A percentile compares a stretch with the other conserved stretches of the same genome.
These are phyloP conservation scores for Plagodis dolabraria DNA, from an alignment of 2,888 invertebrate species.

Conservation along the genomic window DNA sequence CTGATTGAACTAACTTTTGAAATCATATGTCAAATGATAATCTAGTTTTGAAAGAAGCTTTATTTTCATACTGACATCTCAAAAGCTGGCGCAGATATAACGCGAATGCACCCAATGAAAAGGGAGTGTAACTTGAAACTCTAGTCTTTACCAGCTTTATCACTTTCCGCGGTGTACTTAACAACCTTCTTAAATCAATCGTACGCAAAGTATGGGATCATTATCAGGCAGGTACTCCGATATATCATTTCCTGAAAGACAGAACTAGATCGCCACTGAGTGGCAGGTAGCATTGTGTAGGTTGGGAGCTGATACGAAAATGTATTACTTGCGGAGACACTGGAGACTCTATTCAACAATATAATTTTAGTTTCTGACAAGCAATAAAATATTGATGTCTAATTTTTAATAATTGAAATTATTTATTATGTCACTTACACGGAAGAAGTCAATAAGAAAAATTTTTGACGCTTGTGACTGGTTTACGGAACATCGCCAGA, in stretches of 20 bases:
- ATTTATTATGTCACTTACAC: no score
- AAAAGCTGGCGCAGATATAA: neutral
- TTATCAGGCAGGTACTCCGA: slow-evolving; percentile 19
- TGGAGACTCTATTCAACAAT: neutral
- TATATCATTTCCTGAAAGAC: slow-evolving; percentile 27
- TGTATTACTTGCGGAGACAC: neutral
- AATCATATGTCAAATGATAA: no score
- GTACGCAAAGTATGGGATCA: slow-evolving; percentile 13
- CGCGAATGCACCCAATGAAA: neutral
- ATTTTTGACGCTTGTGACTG: no score
- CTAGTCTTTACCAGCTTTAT: neutral
- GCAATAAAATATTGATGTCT: no score
- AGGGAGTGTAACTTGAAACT: neutral
- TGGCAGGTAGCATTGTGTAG: slow-evolving; percentile 25
- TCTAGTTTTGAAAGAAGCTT: neutral
- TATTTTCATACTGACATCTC: neutral
- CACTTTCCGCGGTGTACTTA: neutral
- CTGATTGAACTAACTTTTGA: no score
- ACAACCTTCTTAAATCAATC: slow-evolving; percentile 15
- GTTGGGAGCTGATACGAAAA: slow-evolving; percentile 1
- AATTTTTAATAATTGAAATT: no score
- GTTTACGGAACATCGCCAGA: no score
- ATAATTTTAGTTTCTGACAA: neutral
- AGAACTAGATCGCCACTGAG: slow-evolving; percentile 19
- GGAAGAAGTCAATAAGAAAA: no score